phyloP scores from a whole-genome alignment of 64 coral and sea anemone genomes.

The Acropora tenuis region DNA sequence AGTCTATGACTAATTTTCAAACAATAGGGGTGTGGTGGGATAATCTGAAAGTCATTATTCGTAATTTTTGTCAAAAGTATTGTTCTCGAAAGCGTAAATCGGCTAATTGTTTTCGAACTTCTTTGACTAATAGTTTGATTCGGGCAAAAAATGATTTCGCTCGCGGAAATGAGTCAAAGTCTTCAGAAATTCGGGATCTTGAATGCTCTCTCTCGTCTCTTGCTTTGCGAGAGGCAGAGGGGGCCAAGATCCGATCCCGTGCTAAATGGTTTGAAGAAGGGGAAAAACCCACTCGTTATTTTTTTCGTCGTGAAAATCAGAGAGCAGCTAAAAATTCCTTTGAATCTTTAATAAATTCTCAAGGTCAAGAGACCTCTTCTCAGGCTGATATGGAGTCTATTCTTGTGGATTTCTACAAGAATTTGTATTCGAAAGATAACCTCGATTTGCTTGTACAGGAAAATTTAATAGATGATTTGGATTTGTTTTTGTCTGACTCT shows the following conservation, averaged over 20 bases:
- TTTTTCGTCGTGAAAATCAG: not conserved
- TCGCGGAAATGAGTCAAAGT: too few relatives aligned
- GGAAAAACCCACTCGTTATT: not conserved
- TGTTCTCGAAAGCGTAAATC: not conserved
- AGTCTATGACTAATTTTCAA: too few relatives aligned
- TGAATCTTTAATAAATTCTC: not conserved
- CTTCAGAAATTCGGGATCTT: not conserved
- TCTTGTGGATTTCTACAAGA: not conserved
- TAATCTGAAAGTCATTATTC: not conserved
- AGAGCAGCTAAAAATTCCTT: not conserved
- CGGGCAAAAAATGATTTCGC: not conserved
- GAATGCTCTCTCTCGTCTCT: not conserved
- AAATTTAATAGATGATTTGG: not conserved
- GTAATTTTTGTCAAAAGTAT: not conserved
- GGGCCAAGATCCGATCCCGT: not conserved
- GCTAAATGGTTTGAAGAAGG: conserved; percentile 50
- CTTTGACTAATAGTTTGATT: not conserved
- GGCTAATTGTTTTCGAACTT: not conserved
- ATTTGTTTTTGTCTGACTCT: not conserved
- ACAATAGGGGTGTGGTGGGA: too few relatives aligned
- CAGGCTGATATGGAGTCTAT: not conserved
- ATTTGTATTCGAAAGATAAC: not conserved
- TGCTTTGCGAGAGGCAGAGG: not conserved
- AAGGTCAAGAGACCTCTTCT: not conserved
- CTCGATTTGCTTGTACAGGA: not conserved